Evolutionary conservation across 2,888 invertebrate genomes (phyloP).

Genomic region (Automeris io): DNA sequence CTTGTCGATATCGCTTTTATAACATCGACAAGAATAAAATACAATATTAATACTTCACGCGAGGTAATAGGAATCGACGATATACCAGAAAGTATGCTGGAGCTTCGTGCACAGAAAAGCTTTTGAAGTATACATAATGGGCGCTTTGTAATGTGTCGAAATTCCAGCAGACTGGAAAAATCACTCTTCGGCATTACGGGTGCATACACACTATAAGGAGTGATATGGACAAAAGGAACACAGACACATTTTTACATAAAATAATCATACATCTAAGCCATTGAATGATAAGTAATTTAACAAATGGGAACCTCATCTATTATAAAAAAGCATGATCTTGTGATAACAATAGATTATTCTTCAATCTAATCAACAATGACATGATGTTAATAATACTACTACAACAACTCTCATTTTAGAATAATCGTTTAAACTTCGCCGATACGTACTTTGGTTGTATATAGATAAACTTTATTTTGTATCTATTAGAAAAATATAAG

Average conservation of each 20-base stretch:
- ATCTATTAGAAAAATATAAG: neutral
- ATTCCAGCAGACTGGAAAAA: constrained; percentile 45
- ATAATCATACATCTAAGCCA: constrained; percentile 10
- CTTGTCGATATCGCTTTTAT: neutral
- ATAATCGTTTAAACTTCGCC: neutral
- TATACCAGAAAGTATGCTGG: constrained; percentile 4
- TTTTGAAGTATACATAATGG: constrained; percentile 2
- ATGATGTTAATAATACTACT: too few relatives aligned
- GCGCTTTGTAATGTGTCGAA: constrained; percentile 23
- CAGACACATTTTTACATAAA: constrained; percentile 25
- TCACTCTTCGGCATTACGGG: constrained; percentile 73
- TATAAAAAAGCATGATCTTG: neutral
- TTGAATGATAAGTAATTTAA: constrained; percentile 12
- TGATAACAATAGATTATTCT: constrained; percentile 35
- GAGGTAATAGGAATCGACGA: neutral
- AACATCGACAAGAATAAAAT: neutral
- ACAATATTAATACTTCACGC: neutral
- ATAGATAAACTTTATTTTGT: neutral
- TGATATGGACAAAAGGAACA: constrained; percentile 60
- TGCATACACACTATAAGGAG: constrained; percentile 63
- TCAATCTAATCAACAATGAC: too few relatives aligned
- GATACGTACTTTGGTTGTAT: neutral
- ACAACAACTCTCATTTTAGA: neutral
- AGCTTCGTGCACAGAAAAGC: neutral
- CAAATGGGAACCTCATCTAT: neutral